Evolutionary conservation across 2,113 vertebrate species (phyloP).

Genomic region (Megaceryle maxima): DNA sequence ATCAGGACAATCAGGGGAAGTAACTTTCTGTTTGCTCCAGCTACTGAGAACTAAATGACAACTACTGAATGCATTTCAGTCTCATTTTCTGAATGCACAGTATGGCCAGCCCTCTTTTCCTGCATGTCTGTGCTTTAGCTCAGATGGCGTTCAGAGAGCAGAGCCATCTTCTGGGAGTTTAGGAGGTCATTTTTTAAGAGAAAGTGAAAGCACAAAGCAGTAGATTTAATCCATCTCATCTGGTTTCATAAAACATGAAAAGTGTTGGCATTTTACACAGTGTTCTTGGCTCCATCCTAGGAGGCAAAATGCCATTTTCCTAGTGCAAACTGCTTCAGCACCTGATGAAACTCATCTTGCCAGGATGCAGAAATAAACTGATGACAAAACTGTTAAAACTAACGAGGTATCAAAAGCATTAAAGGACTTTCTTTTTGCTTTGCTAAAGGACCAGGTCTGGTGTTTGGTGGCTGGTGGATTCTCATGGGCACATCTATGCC

Average conservation of each 20-base stretch:
- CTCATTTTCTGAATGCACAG: neutral
- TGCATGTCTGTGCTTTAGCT: accelerated
- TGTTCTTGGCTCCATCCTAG: neutral
- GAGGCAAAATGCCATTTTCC: constrained; percentile 27
- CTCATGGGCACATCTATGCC: neutral
- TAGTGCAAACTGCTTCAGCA: constrained; percentile 23
- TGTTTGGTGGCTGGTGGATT: neutral
- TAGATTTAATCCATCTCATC: constrained; percentile 1
- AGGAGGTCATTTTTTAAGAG: neutral
- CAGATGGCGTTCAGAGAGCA: neutral
- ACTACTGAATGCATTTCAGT: neutral
- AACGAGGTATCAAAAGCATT: constrained; percentile 14
- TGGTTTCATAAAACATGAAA: constrained; percentile 12
- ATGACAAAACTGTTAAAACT: constrained; percentile 40
- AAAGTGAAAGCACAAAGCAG: constrained; percentile 19
- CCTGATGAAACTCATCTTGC: constrained; percentile 33
- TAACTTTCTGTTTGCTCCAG: neutral
- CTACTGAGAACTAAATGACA: neutral
- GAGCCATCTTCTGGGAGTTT: neutral
- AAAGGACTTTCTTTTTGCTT: neutral
- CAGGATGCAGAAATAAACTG: constrained; percentile 17
- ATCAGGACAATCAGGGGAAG: neutral
- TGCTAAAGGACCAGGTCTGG: neutral
- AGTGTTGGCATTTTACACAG: neutral
- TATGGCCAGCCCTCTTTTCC: neutral